Conservation (phyloP, 2,113 vertebrate genomes). For the Hemiprocne comata region DNA sequence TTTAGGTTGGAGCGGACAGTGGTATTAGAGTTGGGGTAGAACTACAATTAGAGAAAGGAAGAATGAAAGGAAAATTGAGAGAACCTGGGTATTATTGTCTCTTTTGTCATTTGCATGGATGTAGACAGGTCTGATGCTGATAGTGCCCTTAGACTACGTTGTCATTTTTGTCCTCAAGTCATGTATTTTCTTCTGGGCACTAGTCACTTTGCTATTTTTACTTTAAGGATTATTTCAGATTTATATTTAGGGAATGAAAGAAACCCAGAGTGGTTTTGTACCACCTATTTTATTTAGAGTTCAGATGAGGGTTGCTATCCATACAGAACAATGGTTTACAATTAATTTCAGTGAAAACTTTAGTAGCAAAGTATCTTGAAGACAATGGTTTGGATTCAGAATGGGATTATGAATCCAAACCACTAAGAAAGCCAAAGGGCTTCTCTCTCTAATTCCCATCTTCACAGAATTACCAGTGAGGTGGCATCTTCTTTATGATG, state of each 20-base stretch:
- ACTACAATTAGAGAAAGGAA: not conserved
- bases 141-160: not conserved
- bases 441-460: not conserved
- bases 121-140: not conserved
- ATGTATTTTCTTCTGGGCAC: not conserved
- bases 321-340: not conserved
- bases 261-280: not conserved
- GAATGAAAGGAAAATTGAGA: not conserved
- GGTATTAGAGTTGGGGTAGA: not conserved
- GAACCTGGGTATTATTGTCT: not conserved
- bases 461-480: not conserved
- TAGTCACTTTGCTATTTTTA: not conserved
- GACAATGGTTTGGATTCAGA: not conserved
- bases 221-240: not conserved
- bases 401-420: not conserved
- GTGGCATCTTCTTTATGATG: not conserved
- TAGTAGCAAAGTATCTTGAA: not conserved
- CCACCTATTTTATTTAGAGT: not conserved
- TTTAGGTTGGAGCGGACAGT: not conserved
- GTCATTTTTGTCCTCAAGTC: not conserved
- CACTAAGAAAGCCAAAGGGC: not conserved
- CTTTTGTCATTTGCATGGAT: not conserved
- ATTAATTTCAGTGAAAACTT: not conserved
- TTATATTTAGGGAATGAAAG: not conserved
- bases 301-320: not conserved